Evolutionary conservation across 2,888 invertebrate species (phyloP).

Genomic region (Drosophila rubida): DNA sequence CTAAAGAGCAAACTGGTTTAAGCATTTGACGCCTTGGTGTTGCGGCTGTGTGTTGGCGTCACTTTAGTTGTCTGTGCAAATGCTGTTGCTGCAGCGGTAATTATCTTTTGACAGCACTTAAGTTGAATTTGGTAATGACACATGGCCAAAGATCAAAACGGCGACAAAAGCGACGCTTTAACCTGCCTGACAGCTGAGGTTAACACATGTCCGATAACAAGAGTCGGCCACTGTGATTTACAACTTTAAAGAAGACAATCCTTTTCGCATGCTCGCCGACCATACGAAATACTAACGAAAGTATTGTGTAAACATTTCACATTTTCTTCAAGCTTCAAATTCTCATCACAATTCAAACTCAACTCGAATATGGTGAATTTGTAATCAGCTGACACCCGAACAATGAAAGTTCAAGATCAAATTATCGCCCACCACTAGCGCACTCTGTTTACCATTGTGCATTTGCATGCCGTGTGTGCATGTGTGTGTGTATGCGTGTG

Average conservation of each 20-base stretch:
- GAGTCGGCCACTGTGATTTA: constrained; percentile 59
- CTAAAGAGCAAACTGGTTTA: constrained; percentile 48
- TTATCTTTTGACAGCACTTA: constrained; percentile 79
- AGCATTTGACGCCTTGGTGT: constrained; percentile 11
- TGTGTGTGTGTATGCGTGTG: background rate
- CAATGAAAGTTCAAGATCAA: constrained; percentile 36
- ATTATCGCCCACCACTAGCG: constrained; percentile 49
- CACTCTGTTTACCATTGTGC: constrained; percentile 40
- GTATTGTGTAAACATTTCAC: too few relatives aligned
- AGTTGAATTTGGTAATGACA: constrained; percentile 73
- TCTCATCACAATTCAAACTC: background rate
- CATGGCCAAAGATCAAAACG: constrained; percentile 59
- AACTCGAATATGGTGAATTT: constrained; percentile 20
- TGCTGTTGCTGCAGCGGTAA: constrained; percentile 64
- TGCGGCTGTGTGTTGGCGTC: constrained; percentile 48
- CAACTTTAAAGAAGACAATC: constrained; percentile 1
- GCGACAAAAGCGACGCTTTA: constrained; percentile 67
- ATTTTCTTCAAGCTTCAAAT: constrained; percentile 21
- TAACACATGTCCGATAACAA: constrained; percentile 80
- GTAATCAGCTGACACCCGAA: constrained; percentile 10
- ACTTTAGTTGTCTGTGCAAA: constrained; percentile 45
- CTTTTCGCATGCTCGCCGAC: too few relatives aligned
- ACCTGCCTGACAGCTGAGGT: constrained; percentile 76
- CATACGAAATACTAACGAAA: too few relatives aligned
- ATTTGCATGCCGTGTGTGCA: background rate